These are phyloP conservation scores for Lepeophtheirus salmonis DNA, from an alignment of 1,140 invertebrate genomes.

Conservation along the genomic window DNA sequence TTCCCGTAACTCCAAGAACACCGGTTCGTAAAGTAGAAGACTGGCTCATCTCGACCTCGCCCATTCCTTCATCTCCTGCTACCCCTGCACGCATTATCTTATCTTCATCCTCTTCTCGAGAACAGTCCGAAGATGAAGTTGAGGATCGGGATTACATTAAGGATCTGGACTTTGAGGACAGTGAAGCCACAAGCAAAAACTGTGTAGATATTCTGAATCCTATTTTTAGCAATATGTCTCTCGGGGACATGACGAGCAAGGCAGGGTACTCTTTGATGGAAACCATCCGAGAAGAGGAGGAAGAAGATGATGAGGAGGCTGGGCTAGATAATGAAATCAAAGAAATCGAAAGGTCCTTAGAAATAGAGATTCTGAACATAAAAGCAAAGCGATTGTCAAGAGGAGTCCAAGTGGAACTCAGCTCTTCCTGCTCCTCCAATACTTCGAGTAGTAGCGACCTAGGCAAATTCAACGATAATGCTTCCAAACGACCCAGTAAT, in stretches of 20 bases:
- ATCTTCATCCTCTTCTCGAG: not conserved
- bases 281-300: not conserved
- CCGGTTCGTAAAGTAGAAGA: not conserved
- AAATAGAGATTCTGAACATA: not conserved
- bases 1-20: not conserved
- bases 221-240: too few species aligned
- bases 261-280: not conserved
- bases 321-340: not conserved
- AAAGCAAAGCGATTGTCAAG: not conserved
- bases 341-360: too few species aligned
- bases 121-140: not conserved
- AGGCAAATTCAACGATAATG: not conserved
- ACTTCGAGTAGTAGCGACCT: not conserved
- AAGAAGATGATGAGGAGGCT: not conserved
- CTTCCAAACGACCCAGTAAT: too few species aligned
- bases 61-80: not conserved
- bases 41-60: not conserved
- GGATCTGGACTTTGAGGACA: not conserved
- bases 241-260: too few species aligned
- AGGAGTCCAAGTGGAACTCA: not conserved
- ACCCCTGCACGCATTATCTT: not conserved
- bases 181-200: not conserved
- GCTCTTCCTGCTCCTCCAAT: not conserved
- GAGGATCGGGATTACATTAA: not conserved
- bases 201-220: too few species aligned